Base-by-base conservation (phyloP, 2,797 vertebrate genomes). In the Pangasius djambal region DNA sequence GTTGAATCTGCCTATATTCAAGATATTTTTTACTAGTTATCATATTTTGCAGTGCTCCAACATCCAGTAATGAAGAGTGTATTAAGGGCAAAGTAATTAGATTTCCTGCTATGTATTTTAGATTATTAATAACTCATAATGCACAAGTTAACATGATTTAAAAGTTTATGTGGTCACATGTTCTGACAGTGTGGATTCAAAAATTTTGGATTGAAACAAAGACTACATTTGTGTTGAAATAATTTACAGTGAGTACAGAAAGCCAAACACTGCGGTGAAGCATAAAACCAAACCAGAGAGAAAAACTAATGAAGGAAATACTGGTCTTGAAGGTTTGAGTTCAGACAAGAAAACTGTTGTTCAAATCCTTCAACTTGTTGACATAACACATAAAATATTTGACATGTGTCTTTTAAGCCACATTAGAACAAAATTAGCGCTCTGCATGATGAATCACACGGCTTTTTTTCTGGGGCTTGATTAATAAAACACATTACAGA, bases 381-480 rank as follows among this genome's bases (percentile, higher is more conserved):
- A 89, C 81, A 85, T 77, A 77, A 85, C 12, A 63, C 25, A 86
- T 87, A 79, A 88, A 89, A 89, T 69, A 91, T 91, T 79, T 83
- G 59, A 82, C 34, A 34, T 63, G 13, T 72, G 83, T 86, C 83
- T 44, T 83, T 86, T 78, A 40, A 81, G 85, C 57, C 77, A 87
- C 85, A 83, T 59, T 69, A 85, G 61, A 78, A 75, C 20, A 22
- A 85, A 90, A 87, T 86, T 78, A 89, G 86, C 90, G 75, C 34
- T 63, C 22, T 1, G 1, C 63, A 31, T 74, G 84, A 88, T 86
- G 3, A 86, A 86, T 86, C 78, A 22, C 52, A 1, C 8, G 0
- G 9, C 7, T 16, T 37, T 37, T 22, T 37, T 6, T 9, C 78
- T 79, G 89, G 37, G 61, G 18, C 31, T 67, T 86, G 86, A 85